phyloP scores from a whole-genome alignment of 2,888 invertebrate genomes.

The Osmoderma eremita region DNA sequence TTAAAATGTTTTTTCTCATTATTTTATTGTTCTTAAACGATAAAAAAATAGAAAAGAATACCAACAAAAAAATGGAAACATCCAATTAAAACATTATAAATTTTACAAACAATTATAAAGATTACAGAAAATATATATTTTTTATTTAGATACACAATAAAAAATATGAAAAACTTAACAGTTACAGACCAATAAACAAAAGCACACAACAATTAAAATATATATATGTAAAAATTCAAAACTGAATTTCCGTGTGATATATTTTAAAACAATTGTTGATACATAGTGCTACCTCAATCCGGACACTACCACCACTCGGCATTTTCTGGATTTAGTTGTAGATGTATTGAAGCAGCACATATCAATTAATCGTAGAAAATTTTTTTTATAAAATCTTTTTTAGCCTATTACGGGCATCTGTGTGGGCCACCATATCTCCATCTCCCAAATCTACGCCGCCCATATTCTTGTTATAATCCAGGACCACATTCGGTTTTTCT shows the following conservation, averaged over 20 bases:
- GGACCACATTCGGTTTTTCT: slow-evolving; percentile 47
- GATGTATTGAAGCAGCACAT: slow-evolving; percentile 46
- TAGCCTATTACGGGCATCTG: slow-evolving; percentile 46
- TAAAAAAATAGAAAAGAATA: not conserved
- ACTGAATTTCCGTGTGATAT: slow-evolving; percentile 46
- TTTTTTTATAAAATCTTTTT: slow-evolving; percentile 47
- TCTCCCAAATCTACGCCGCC: slow-evolving; percentile 45
- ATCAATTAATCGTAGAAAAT: too few species aligned
- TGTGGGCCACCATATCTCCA: slow-evolving; percentile 1
- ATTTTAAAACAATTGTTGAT: slow-evolving; percentile 46
- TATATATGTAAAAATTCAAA: slow-evolving; percentile 44
- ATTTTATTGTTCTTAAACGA: too few species aligned
- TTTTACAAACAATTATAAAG: not conserved
- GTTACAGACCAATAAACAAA: not conserved
- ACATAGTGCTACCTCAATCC: too few species aligned
- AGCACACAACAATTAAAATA: not conserved
- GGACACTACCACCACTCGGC: too few species aligned
- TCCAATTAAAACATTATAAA: not conserved
- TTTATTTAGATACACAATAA: not conserved
- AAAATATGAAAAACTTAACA: not conserved
- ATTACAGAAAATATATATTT: not conserved
- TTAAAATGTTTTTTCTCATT: too few species aligned
- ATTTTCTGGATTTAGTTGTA: slow-evolving; percentile 48
- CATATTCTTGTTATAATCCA: slow-evolving; percentile 48
- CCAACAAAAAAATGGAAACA: not conserved